Evolutionary conservation across 2,113 vertebrate species (phyloP).

Genomic region (Hirundichthys speculiger): DNA sequence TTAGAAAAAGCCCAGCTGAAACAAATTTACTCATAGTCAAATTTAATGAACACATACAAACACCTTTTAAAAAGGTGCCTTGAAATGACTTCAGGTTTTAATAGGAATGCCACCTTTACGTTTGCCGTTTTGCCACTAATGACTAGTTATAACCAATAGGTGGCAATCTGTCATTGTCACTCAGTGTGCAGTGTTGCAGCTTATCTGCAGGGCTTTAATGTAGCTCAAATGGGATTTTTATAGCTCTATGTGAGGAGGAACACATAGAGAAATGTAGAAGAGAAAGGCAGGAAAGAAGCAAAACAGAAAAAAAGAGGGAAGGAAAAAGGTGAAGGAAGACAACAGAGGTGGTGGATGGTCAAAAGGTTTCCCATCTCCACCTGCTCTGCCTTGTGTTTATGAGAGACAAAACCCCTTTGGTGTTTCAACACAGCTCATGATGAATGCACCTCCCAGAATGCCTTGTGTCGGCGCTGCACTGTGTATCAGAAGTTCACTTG

Average conservation of each 20-base stretch:
- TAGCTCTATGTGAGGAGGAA: constrained; percentile 11
- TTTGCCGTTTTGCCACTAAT: constrained; percentile 23
- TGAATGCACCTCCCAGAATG: constrained; percentile 34
- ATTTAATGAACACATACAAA: not conserved
- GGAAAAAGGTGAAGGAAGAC: constrained; percentile 22
- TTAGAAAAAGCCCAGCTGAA: constrained; percentile 18
- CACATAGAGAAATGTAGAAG: constrained; percentile 21
- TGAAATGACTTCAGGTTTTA: constrained; percentile 5
- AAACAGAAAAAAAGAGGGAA: constrained; percentile 14
- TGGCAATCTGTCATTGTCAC: constrained; percentile 74
- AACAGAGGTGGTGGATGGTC: constrained; percentile 66
- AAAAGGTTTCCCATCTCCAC: constrained; percentile 59
- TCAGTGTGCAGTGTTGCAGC: constrained; percentile 19
- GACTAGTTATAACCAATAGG: constrained; percentile 66
- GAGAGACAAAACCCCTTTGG: constrained; percentile 40
- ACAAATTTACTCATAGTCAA: constrained; percentile 8
- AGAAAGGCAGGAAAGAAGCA: constrained; percentile 1
- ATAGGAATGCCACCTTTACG: constrained; percentile 32
- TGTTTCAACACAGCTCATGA: constrained; percentile 39
- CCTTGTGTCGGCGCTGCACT: constrained; percentile 29
- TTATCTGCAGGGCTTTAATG: constrained; percentile 47
- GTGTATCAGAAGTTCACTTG: constrained; percentile 67
- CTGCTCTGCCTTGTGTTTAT: constrained; percentile 68
- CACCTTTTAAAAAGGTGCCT: not conserved
- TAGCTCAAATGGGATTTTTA: constrained; percentile 47